Evolutionary conservation across 92 coral and sea anemone species (phyloP).

Genomic region (Zoanthus sansibaricus): DNA sequence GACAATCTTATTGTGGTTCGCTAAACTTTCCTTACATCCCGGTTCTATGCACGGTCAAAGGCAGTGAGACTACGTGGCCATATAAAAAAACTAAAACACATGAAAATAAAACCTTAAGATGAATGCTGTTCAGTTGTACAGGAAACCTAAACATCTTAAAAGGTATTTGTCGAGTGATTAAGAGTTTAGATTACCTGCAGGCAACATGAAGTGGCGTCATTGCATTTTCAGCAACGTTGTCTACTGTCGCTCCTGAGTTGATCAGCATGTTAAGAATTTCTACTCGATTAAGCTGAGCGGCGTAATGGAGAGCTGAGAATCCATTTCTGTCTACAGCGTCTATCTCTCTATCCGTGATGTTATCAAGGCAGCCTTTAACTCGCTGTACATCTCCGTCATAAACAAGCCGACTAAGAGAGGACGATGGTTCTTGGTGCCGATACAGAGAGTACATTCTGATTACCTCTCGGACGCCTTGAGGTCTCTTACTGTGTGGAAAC

Average conservation of each 20-base stretch:
- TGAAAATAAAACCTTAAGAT: no score
- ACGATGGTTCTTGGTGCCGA: slow-evolving; percentile 24
- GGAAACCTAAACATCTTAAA: no score
- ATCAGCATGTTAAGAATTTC: slow-evolving; percentile 36
- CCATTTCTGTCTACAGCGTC: slow-evolving; percentile 29
- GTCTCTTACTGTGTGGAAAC: slow-evolving; percentile 8
- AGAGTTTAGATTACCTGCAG: slow-evolving; percentile 7
- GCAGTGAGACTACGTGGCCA: no score
- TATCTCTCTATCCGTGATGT: not conserved
- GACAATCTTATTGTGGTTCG: no score
- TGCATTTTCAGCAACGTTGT: slow-evolving; percentile 20
- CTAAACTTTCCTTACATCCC: no score
- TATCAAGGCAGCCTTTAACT: slow-evolving; percentile 19
- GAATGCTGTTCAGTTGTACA: no score
- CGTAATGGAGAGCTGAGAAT: slow-evolving; percentile 38
- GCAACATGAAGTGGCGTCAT: slow-evolving; percentile 29
- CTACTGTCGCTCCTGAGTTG: slow-evolving; percentile 26
- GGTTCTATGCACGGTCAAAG: no score
- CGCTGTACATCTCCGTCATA: slow-evolving; percentile 23
- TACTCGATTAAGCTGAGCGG: slow-evolving; percentile 43
- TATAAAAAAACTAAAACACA: no score
- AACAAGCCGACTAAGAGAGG: slow-evolving; percentile 23
- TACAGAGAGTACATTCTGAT: slow-evolving; percentile 38
- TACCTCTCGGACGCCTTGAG: slow-evolving; percentile 41
- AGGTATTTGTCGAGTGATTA: no score